Conservation (phyloP, 2,113 vertebrate species). For the Anseranas semipalmata region DNA sequence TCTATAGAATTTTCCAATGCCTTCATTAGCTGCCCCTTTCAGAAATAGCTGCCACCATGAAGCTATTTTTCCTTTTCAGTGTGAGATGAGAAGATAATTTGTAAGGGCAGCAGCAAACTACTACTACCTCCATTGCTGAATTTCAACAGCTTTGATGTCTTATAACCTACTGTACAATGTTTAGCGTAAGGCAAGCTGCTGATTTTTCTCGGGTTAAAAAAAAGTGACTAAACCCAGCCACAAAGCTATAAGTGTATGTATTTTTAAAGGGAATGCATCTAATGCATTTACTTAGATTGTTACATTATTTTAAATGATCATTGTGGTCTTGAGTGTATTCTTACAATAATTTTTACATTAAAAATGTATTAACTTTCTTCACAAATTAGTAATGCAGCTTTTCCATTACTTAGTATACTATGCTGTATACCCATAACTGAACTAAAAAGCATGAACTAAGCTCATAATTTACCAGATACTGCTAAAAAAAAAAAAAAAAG, state of each 20-base stretch:
- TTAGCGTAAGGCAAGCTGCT: neutral
- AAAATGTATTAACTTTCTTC: neutral
- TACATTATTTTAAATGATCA: neutral
- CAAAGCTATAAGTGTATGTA: neutral
- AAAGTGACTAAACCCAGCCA: neutral
- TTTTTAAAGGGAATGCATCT: neutral
- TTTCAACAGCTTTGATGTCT: neutral
- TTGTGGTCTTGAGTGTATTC: neutral
- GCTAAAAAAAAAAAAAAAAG: too few species aligned
- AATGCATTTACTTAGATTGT: neutral
- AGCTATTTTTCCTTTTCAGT: neutral
- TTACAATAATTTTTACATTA: neutral
- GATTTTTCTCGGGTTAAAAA: neutral
- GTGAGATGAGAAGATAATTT: neutral
- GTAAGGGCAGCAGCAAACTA: neutral
- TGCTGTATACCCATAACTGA: neutral
- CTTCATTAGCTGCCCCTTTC: neutral
- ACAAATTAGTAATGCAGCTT: neutral
- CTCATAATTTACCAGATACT: neutral
- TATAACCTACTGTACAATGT: neutral
- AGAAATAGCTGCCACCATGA: neutral
- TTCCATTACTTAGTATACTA: neutral
- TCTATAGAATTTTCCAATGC: neutral
- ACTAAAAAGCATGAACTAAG: neutral
- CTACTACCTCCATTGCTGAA: neutral